Percentiles rank a stretch among this genome's conserved stretches.
Evolutionary conservation across 92 coral and sea anemone species (phyloP).

Genomic region (Phymanthus crucifer): DNA sequence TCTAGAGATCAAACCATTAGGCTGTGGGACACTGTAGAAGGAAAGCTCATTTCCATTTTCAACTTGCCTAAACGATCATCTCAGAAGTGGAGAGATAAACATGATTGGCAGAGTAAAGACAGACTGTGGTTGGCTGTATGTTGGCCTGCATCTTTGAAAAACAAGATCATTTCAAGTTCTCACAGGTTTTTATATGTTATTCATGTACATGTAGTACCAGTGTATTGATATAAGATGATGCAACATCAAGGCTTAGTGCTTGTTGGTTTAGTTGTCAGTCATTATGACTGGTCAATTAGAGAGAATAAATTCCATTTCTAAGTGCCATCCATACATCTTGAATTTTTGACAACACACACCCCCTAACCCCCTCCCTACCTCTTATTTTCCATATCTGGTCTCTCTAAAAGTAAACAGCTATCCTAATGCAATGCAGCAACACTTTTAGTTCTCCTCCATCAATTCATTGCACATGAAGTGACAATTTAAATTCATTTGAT

Average conservation of each 20-base stretch:
- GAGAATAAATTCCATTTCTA: too few species aligned
- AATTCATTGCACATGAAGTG: neutral
- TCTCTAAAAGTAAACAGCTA: too few species aligned
- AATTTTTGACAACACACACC: neutral
- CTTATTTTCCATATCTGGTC: too few species aligned
- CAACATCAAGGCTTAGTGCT: too few species aligned
- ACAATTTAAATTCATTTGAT: neutral
- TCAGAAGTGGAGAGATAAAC: conserved; percentile 76
- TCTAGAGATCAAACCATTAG: conserved; percentile 92
- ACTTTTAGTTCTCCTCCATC: too few species aligned
- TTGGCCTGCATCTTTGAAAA: conserved; percentile 74
- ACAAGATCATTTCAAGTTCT: conserved; percentile 74
- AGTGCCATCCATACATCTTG: too few species aligned
- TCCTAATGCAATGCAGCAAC: too few species aligned
- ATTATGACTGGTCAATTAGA: too few species aligned
- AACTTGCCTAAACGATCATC: conserved; percentile 81
- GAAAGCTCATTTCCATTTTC: conserved; percentile 66
- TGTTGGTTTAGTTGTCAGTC: too few species aligned
- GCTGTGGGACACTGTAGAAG: conserved; percentile 81
- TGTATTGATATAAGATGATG: too few species aligned
- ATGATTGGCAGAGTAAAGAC: conserved; percentile 70
- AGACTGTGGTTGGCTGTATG: conserved; percentile 90
- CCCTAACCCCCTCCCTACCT: too few species aligned
- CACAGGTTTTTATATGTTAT: conserved; percentile 59
- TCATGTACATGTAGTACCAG: neutral